A percentile compares a stretch with the other conserved stretches of the same genome.
These are phyloP conservation scores for Pseudochirops cupreus DNA, from an alignment of 2,797 vertebrate species.

Conservation along the genomic window DNA sequence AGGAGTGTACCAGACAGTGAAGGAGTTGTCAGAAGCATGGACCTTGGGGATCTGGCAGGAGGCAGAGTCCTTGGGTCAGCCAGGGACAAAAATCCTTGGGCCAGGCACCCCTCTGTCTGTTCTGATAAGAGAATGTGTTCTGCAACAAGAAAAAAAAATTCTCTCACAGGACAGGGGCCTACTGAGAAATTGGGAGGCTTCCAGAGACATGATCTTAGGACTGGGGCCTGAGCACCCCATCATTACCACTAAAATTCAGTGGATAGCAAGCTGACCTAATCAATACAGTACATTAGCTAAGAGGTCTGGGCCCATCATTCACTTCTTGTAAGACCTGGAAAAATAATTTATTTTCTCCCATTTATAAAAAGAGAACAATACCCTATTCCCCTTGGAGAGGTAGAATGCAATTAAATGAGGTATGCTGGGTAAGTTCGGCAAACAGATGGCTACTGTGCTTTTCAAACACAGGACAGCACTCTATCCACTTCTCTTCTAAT, in stretches of 20 bases:
- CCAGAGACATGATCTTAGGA: too few relatives aligned
- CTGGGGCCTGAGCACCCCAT: too few relatives aligned
- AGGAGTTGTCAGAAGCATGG: too few relatives aligned
- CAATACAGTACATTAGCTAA: background rate
- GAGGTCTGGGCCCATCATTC: background rate
- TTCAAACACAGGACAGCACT: background rate
- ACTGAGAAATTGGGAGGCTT: too few relatives aligned
- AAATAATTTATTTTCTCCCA: background rate
- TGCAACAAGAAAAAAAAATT: too few relatives aligned
- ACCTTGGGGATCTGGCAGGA: too few relatives aligned
- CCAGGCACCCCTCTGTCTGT: too few relatives aligned
- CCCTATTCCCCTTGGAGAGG: background rate
- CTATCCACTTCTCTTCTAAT: background rate
- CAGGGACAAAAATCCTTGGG: too few relatives aligned
- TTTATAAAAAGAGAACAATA: conserved; percentile 2
- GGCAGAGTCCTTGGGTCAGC: too few relatives aligned
- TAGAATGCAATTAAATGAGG: background rate
- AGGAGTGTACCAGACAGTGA: too few relatives aligned
- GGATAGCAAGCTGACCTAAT: background rate
- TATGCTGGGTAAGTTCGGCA: background rate
- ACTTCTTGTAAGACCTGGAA: background rate
- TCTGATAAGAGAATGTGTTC: too few relatives aligned
- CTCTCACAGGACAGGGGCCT: too few relatives aligned
- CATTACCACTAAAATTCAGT: background rate
- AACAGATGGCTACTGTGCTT: background rate